Evolutionary conservation across 2,888 invertebrate species (phyloP), one percentile per base, ranked within the genome.

Genomic region (Troides oblongomaculatus): DNA sequence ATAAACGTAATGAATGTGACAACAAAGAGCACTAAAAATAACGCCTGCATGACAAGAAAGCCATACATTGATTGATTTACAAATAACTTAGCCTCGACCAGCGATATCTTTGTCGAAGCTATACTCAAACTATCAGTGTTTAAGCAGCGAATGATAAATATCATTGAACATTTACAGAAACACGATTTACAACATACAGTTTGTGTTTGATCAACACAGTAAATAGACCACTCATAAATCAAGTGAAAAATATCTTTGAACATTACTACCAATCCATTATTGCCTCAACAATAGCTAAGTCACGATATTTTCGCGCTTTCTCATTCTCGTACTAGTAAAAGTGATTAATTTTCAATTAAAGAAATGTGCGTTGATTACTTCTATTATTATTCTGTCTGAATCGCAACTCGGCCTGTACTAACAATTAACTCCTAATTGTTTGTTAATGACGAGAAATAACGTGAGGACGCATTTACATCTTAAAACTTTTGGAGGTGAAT

Each of bases 231-330:
- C 39, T 21, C 57, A 57, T 62, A 62, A 68, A 64, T 69, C 53
- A 17, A 64, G 59, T 30, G 21, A 21, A 66, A 61, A 25, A 62
- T n/a, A 56, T n/a, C 56, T n/a, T 68, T 39, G 36, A 46, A 64
- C 39, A 62, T 68, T 36, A 63, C 7, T 6, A 53, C 18, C 1
- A 61, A 59, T 62, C 61, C 18, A 56, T 62, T 64, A 68, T 43
- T 62, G 17, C 36, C 67, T 46, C 3, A 57, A 39, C 61, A 61
- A 30, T 17, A 21, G 61, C 21, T 17, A 61, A 57, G 65, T 65
- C 61, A 69, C 69, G 69, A 64, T 64, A 61, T 69, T 60, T 53
- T 57, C 57, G 61, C 61, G 64, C 69, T 69, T 69, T 69, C 69
- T n/a, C 46, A 64, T 69, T 30, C 57, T 63, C 18, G 8, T 68